Evolutionary conservation across 2,797 vertebrate genomes (phyloP).

Genomic region (Crax fasciolata): DNA sequence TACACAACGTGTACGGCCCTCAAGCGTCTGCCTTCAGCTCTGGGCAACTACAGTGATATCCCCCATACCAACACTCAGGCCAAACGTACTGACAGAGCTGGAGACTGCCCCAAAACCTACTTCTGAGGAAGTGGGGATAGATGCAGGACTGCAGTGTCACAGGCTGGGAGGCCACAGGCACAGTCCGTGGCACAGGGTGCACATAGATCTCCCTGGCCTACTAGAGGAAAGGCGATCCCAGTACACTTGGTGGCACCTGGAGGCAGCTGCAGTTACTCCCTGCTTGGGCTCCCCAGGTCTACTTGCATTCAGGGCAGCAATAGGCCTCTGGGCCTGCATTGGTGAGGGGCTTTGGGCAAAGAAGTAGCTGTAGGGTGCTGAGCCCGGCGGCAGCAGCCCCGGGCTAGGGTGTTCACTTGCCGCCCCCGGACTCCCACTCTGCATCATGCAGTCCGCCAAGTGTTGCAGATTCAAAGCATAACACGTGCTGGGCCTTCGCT

Average conservation of each 20-base stretch:
- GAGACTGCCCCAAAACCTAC: not conserved
- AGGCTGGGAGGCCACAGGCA: not conserved
- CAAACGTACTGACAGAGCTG: not conserved
- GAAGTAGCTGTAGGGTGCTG: not conserved
- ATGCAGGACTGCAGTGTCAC: not conserved
- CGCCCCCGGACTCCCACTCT: not conserved
- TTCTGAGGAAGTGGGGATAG: not conserved
- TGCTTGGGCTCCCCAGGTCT: not conserved
- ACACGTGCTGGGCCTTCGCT: fast-evolving
- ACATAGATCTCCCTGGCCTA: not conserved
- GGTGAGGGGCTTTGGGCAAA: fast-evolving
- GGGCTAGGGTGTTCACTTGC: fast-evolving
- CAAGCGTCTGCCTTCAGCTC: not conserved
- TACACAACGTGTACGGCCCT: not conserved
- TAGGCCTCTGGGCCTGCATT: fast-evolving
- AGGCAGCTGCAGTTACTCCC: not conserved
- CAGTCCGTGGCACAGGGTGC: not conserved
- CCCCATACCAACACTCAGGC: not conserved
- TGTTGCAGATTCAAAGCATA: not conserved
- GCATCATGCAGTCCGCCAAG: not conserved
- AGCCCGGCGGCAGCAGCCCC: not conserved
- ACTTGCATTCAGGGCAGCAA: not conserved
- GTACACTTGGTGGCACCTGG: fast-evolving
- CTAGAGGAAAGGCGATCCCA: not conserved
- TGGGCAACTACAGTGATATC: not conserved